A percentile compares a stretch with the other conserved stretches of the same genome.
Conservation (phyloP, 2,888 invertebrate species). For the Lithosia quadra region DNA sequence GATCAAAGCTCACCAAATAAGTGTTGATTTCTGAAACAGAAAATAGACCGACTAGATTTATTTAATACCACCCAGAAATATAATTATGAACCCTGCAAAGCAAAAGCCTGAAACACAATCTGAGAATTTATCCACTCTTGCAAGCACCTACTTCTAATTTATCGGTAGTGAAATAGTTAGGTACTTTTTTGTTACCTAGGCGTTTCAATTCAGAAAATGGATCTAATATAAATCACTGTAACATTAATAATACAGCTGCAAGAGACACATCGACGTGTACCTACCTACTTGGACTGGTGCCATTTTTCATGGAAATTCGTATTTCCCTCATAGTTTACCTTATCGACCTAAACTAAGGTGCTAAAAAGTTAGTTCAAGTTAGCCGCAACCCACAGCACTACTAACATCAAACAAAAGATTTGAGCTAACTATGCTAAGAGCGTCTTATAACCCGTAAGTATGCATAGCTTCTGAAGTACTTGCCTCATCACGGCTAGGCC, state of each 20-base stretch:
- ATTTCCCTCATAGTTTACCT: constrained; percentile 25
- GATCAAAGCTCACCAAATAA: too few species aligned
- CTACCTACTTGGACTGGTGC: constrained; percentile 41
- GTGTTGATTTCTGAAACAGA: too few species aligned
- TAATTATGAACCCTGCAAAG: too few species aligned
- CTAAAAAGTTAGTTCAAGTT: constrained; percentile 4
- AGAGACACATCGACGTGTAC: constrained; percentile 6
- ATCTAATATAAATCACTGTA: constrained; percentile 18
- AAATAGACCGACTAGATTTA: too few species aligned
- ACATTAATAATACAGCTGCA: not conserved
- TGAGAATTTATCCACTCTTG: too few species aligned
- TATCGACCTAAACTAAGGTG: constrained; percentile 30
- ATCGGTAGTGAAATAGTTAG: too few species aligned
- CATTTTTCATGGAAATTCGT: constrained; percentile 18
- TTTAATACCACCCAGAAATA: too few species aligned
- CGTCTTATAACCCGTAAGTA: constrained; percentile 20
- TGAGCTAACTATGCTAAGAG: constrained; percentile 29
- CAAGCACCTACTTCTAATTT: too few species aligned
- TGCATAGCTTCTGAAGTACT: not conserved
- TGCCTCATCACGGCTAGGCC: constrained; percentile 24
- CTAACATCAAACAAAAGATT: constrained; percentile 35
- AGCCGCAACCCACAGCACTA: constrained; percentile 14
- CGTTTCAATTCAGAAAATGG: too few species aligned
- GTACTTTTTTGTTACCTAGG: too few species aligned
- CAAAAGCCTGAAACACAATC: too few species aligned